Evolutionary conservation across 2,113 vertebrate species (phyloP), one percentile per base, ranked within the genome.

Genomic region (Probosciger aterrimus): DNA sequence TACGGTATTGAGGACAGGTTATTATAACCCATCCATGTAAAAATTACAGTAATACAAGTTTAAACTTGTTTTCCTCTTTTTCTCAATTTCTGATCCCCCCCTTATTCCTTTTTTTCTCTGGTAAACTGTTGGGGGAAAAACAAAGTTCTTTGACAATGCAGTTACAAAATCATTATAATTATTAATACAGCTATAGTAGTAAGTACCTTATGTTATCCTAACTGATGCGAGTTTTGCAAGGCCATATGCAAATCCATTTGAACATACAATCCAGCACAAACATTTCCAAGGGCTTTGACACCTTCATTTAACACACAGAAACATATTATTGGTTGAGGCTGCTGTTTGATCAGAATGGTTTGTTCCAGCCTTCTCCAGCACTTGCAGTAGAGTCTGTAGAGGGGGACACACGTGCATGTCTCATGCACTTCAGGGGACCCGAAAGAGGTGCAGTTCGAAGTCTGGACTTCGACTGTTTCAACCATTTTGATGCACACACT

Each of bases 1-100:
- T 19, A 33, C 4, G 28, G 6, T 46, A 64, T 28, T 73, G 39
- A 88, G 50, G 33, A n/a, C 50, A 81, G 49, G 11, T 86, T 87
- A 35, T 33, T 10, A 9, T 75, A 65, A 84, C 14, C 46, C 27
- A 55, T 64, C 57, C 20, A 18, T 27, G 3, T 35, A 70, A 50
- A 53, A 95, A 81, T 71, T 52, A 31, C 3, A 24, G 31, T 57
- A 81, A 43, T 60, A 47, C 30, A 60, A 77, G 9, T 43, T 77
- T 4, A 27, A 12, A 0, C 9, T 24, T 74, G 41, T 47, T 20
- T 9, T 3, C 14, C 3, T 4, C 9, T 28, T 50, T 33, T 18
- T 17, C 64, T 65, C 11, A 12, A 27, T 53, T 68, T 57, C 8
- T 53, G 35, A 43, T 43, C 4, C 15, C 12, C 8, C 9, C 10